Base-by-base conservation (phyloP, 1,140 invertebrate genomes). In the Lepidurus packardi region DNA sequence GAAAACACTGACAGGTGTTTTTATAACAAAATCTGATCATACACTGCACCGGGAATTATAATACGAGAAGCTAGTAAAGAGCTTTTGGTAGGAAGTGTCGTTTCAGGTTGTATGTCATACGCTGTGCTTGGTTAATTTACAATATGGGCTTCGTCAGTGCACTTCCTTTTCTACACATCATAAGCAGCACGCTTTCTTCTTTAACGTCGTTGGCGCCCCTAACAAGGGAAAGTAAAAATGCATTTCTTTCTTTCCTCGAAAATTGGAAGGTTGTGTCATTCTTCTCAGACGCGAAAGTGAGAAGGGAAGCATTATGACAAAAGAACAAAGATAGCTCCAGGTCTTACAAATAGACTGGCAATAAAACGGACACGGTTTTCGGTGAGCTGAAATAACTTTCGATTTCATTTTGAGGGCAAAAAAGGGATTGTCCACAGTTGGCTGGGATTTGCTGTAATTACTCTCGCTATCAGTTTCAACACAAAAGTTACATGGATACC, bases 101-200 rank as follows among this genome's bases (percentile, higher is more conserved):
- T 65, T 65, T 21, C 53, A 65, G 7, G 13, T 65, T 9, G 16
- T 65, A 16, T 13, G 53, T 16, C 53, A 7, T 21, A 65, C 21
- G 53, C 21, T 65, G 1, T 65, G 53, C 53, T 65, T 65, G 53
- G 53, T 65, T 65, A 65, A 34, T 21, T 65, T 65, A 65, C 53
- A 21, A 21, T n/a, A 65, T 65, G 21, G 53, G 53, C 21, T 13
- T 65, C 53, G 9, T 7, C 21, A 65, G 16, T n/a, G 53, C 53
- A 65, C 53, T 65, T 65, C 53, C 53, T 65, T 65, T 16, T 65
- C 53, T 65, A 65, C 53, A 65, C 53, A n/a, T 16, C 53, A 65
- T 13, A 34, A 65, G 8, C 53, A 65, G 6, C 16, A 65, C 9
- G 53, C 53, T 65, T 65, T 65, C 53, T 65, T 21, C 53, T 16